Base-by-base conservation (phyloP, 2,113 vertebrate species). In the Oxyura jamaicensis region DNA sequence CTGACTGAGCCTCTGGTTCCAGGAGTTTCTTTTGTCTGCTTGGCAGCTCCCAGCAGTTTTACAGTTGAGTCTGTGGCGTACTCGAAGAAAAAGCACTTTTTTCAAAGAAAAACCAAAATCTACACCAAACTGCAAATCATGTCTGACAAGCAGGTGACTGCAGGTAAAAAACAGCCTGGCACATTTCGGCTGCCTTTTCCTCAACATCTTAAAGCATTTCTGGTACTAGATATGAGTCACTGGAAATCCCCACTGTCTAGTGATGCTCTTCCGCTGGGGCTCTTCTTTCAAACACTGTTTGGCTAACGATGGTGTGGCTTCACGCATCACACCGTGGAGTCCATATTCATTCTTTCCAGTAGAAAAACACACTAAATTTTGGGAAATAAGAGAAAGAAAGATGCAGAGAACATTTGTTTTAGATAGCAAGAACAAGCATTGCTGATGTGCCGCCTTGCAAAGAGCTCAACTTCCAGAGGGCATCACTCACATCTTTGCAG, bases 211-310 rank as follows among this genome's bases (percentile, higher is more conserved):
- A 28, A 52, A 87, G 66, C 36, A 4, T 62, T 91, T 96, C 80
- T 92, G 93, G 66, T 68, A 82, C 71, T 56, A 91, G 74, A 36
- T 29, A 36, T 96, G 95, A 94, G 88, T 97, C 96, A 96, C 86
- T 96, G 95, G 96, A 97, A 97, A 96, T 92, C 94, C 96, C 96
- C 96, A 4, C 68, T 69, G 86, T 82, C 86, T 91, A 65, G 44
- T 0, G 2, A 76, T 48, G 21, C 36, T 76, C 71, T 71, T 92
- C 77, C 66, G 81, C 76, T 0, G 3, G 12, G 63, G 53, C 58
- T 84, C 48, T 58, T 86, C 83, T 85, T 83, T 84, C 82, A 65
- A 86, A 52, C 76, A 59, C 16, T 9, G 1, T 28, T 75, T 79
- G 83, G 36, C 29, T 41, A 66, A 31, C 19, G 13, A 16, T 39